Conservation (phyloP, 37 sponge, comb jelly and placozoan genomes). For the Theonella swinhoei region DNA sequence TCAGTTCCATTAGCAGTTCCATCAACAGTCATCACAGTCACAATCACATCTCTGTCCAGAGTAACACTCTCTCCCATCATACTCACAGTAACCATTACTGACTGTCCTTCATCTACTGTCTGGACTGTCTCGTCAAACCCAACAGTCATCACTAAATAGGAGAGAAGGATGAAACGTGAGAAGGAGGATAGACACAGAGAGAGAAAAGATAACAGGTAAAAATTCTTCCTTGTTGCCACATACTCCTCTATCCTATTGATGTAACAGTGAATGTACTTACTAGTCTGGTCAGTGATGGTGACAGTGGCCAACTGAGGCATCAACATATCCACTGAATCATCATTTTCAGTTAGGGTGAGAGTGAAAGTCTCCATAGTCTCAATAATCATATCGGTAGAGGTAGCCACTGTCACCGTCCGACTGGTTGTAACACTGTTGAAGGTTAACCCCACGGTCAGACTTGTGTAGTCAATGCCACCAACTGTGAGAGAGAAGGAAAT, state of each 20-base stretch:
- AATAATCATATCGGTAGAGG: neutral
- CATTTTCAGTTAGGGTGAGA: neutral
- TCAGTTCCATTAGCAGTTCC: no score
- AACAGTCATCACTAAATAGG: no score
- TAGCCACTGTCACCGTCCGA: neutral
- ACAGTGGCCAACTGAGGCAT: neutral
- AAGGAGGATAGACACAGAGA: neutral
- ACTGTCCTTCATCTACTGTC: no score
- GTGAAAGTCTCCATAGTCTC: neutral
- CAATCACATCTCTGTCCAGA: no score
- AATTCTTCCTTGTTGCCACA: no score
- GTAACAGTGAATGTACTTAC: neutral
- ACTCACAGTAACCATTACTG: no score
- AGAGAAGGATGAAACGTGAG: neutral
- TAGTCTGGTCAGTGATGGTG: neutral
- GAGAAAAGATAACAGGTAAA: no score
- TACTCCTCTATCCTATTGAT: no score
- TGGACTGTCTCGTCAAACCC: no score
- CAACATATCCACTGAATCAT: neutral
- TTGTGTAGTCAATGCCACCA: neutral
- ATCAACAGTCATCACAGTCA: no score
- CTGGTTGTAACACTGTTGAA: neutral
- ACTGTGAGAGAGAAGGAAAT: no score
- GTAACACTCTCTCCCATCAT: no score
- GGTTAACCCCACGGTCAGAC: neutral